These are phyloP conservation scores for Eulemur mongoz DNA, from an alignment of 2,797 vertebrate species.

Conservation along the genomic window DNA sequence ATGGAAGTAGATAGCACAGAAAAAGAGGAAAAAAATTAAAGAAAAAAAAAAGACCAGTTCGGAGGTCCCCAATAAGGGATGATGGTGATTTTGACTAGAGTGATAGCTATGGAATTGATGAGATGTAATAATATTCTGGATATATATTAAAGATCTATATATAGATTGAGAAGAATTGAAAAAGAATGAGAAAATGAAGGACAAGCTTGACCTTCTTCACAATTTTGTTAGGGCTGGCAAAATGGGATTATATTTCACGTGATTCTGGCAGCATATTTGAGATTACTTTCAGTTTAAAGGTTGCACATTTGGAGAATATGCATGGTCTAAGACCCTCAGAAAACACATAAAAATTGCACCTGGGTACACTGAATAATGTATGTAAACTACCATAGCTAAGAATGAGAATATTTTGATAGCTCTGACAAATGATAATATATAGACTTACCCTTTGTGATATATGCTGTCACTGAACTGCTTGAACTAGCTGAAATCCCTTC, in stretches of 20 bases:
- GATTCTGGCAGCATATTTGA: constrained; percentile 1
- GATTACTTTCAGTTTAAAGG: constrained; percentile 27
- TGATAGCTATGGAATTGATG: neutral
- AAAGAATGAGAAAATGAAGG: constrained; percentile 37
- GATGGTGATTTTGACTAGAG: neutral
- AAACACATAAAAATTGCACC: constrained; percentile 50
- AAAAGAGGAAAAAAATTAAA: neutral
- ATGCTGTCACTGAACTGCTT: constrained; percentile 21
- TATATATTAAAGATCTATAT: neutral
- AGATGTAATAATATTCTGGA: neutral
- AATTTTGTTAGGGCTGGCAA: neutral
- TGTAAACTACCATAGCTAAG: constrained; percentile 45
- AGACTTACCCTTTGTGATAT: constrained; percentile 26
- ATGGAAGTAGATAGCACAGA: neutral
- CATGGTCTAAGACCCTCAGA: neutral
- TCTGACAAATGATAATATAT: constrained; percentile 55
- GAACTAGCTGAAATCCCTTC: constrained; percentile 25
- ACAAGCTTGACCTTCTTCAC: neutral
- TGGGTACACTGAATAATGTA: constrained; percentile 52
- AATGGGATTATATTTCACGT: neutral
- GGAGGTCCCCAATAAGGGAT: neutral
- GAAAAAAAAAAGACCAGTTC: neutral
- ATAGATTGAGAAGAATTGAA: neutral
- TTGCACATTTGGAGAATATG: constrained; percentile 6
- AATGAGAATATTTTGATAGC: constrained; percentile 57